Percentiles rank a stretch among this genome's conserved stretches.
Evolutionary conservation across 2,797 vertebrate species (phyloP).

Genomic region (Holocentrus rufus): DNA sequence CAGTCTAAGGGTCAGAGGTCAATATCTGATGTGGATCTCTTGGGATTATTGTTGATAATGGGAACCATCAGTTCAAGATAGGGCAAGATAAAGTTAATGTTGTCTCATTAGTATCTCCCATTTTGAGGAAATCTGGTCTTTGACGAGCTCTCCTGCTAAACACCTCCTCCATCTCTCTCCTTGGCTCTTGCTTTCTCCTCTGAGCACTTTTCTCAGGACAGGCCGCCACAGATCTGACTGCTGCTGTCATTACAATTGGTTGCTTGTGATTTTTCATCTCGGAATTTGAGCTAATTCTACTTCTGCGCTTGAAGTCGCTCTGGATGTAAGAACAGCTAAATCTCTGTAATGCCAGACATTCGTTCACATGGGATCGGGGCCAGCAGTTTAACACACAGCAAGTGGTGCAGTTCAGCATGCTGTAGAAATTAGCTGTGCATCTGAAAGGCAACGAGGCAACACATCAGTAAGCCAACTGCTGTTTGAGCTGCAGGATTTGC

Average conservation of each 20-base stretch:
- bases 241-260: not conserved
- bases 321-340: not conserved
- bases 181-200: not conserved
- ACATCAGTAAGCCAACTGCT: not conserved
- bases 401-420: not conserved
- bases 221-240: not conserved
- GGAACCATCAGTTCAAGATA: slow-evolving; percentile 9
- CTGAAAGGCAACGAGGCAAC: slow-evolving; percentile 1
- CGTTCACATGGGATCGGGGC: not conserved
- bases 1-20: slow-evolving; percentile 31
- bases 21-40: slow-evolving; percentile 34
- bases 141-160: not conserved
- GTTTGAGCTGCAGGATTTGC: not conserved
- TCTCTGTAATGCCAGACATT: not conserved
- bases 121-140: not conserved
- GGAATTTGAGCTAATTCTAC: not conserved
- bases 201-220: not conserved
- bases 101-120: not conserved
- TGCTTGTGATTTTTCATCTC: not conserved
- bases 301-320: not conserved
- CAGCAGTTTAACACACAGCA: not conserved
- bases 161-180: not conserved
- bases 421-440: not conserved
- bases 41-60: slow-evolving; percentile 34
- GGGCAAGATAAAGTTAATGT: slow-evolving; percentile 9